phyloP scores from a whole-genome alignment of 2,797 vertebrate genomes.

The Buceros bicornis region DNA sequence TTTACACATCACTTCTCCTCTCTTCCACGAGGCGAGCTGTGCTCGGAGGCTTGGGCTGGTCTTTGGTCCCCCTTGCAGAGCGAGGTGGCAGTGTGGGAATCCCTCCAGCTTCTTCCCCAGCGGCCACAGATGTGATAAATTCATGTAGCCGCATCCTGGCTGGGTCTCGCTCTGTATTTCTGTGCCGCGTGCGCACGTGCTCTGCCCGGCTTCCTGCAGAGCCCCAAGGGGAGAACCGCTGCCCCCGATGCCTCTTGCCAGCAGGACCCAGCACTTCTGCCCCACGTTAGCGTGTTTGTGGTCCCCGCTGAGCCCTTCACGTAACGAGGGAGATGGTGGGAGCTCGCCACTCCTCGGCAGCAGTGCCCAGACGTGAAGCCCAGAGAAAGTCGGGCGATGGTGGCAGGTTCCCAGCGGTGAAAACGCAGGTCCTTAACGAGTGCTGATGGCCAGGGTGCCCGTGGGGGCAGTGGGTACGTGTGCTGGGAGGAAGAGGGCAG shows the following conservation, averaged over 20 bases:
- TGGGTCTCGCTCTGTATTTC: background rate
- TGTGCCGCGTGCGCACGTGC: rapidly evolving
- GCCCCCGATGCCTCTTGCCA: background rate
- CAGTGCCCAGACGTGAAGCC: background rate
- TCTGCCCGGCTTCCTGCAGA: background rate
- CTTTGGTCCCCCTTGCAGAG: background rate
- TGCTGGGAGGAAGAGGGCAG: background rate
- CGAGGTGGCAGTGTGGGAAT: background rate
- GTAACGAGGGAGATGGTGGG: rapidly evolving
- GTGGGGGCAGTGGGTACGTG: background rate
- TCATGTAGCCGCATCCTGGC: background rate
- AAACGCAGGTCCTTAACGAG: background rate
- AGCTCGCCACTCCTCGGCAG: background rate
- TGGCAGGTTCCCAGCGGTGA: background rate
- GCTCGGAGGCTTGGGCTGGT: background rate
- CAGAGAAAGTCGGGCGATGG: too few relatives aligned
- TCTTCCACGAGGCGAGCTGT: background rate
- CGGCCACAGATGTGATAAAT: background rate
- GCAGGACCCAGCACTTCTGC: background rate
- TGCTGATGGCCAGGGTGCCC: background rate
- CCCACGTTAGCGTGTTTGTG: rapidly evolving
- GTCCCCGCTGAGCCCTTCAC: background rate
- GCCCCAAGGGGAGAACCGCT: background rate
- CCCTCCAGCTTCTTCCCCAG: background rate
- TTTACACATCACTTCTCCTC: background rate